These are phyloP conservation scores for Ceratosolen fusciceps DNA, from an alignment of 1,140 invertebrate genomes.

Conservation along the genomic window DNA sequence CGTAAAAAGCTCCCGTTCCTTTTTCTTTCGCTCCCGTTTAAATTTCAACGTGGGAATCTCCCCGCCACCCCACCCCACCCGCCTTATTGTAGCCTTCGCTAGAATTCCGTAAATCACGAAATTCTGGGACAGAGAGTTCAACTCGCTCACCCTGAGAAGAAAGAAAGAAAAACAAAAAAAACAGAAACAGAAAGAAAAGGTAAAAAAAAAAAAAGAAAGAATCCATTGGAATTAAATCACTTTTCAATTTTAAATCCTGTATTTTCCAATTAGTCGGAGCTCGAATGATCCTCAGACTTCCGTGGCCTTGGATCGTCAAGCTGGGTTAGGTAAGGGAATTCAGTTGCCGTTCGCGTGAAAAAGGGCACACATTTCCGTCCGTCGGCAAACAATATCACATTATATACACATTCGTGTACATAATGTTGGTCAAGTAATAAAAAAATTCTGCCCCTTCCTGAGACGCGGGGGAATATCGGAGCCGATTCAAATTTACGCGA, in stretches of 20 bases:
- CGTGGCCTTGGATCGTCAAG: background rate
- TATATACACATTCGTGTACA: background rate
- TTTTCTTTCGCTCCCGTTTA: constrained; percentile 25
- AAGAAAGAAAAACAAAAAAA: too few species aligned
- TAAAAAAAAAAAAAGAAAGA: too few species aligned
- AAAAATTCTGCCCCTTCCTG: too few species aligned
- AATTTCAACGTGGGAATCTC: constrained; percentile 23
- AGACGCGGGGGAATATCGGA: too few species aligned
- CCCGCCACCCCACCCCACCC: background rate
- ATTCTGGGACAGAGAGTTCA: background rate
- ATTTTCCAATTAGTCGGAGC: background rate
- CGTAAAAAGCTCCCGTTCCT: constrained; percentile 28
- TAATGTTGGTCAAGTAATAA: background rate
- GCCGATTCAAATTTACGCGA: too few species aligned
- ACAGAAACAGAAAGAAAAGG: too few species aligned
- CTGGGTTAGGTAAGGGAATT: background rate
- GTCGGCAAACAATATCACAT: background rate
- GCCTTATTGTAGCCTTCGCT: constrained; percentile 4
- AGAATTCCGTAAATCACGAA: constrained; percentile 9
- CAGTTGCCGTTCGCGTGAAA: background rate
- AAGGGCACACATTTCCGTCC: too few species aligned
- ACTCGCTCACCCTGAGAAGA: too few species aligned
- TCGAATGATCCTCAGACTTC: background rate
- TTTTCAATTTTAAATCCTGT: background rate
- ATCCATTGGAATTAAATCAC: background rate